Base-by-base conservation (phyloP, 1,140 invertebrate genomes). In the Drosophila suzukii region DNA sequence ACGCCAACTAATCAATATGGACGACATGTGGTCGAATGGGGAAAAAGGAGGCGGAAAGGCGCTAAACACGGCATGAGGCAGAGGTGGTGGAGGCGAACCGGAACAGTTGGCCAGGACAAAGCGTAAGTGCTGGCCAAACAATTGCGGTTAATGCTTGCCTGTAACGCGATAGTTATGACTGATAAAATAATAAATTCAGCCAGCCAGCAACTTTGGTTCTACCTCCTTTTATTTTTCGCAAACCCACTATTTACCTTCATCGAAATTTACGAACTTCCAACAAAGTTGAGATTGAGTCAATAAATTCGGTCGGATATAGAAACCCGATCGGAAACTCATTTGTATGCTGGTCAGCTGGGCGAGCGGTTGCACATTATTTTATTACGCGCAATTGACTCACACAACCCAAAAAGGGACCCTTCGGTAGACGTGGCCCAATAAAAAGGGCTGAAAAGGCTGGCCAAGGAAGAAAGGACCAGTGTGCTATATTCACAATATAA, bases 1-100 rank as follows among this genome's bases (percentile, higher is more conserved):
- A 80, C 84, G 80, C 74, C 80, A 81, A 84, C 84, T 89, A 89
- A 89, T 89, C 84, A 89, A 89, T 89, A 89, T 66, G 77, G 76
- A 24, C 76, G 59, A 82, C 75, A 81, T 78, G 62, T 60, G 70
- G 65, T 50, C 27, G 39, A 12, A 20, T 32, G 38, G 36, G 43
- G 13, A 34, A 17, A 11, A 36, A 2, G 13, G 30, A 27, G 27
- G n/a, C 13, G 41, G n/a, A 46, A 24, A 63, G 5, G 34, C 10
- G 10, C 43, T 30, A 34, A 46, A 11, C 24, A 24, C 38, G 47
- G 51, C 10, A 12, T 5, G 10, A 34, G 6, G 15, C 17, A 32
- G 43, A 53, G 47, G 7, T 34, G 32, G 38, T 34, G 24, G 32
- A 53, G 47, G 11, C 4, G 32, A 30, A 55, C 27, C n/a, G 58